Evolutionary conservation across 1,140 invertebrate genomes (phyloP), one percentile per base, ranked within the genome.

Genomic region (Lutraria rhynchaena): DNA sequence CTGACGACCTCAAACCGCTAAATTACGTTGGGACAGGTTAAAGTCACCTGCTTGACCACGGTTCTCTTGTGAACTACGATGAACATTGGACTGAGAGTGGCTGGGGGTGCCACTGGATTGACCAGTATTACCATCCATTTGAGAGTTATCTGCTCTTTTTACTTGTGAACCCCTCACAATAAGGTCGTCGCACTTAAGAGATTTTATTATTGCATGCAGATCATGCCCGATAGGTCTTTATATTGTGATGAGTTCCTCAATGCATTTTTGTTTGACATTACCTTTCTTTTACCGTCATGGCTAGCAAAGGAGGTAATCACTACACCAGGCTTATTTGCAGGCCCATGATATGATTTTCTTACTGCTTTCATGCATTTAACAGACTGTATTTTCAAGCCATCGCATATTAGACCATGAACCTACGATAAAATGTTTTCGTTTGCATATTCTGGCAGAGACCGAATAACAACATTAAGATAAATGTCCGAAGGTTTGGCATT

Each of bases 281-380:
- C 61, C 61, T n/a, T 19, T 1, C 19, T 35, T 22, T 65, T 65
- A 33, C 46, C 61, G 1, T 65, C 61, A 65, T 65, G 61, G 1
- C 35, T 24, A 9, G 3, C 41, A 15, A 65, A 46, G 9, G 11
- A 4, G 5, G 37, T 37, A 44, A 65, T 24, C 9, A 65, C 22
- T 4, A 65, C n/a, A 44, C 61, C 61, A 46, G 61, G 61, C 27
- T 65, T 65, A n/a, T 44, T 65, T 7, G 58, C 1, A 17, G 33
- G 27, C 5, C 37, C 15, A 7, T 15, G 5, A 13, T 27, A 33
- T 4, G 1, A 27, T 27, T 65, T 65, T 4, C 61, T 33, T 1
- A n/a, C 24, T 4, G 61, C 61, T 19, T 22, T 65, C 1, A 7
- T 19, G 41, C 61, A 65, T 7, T 22, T 24, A 46, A 46, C 37